phyloP scores from a whole-genome alignment of 2,888 invertebrate species.

The Nomada ferruginata region DNA sequence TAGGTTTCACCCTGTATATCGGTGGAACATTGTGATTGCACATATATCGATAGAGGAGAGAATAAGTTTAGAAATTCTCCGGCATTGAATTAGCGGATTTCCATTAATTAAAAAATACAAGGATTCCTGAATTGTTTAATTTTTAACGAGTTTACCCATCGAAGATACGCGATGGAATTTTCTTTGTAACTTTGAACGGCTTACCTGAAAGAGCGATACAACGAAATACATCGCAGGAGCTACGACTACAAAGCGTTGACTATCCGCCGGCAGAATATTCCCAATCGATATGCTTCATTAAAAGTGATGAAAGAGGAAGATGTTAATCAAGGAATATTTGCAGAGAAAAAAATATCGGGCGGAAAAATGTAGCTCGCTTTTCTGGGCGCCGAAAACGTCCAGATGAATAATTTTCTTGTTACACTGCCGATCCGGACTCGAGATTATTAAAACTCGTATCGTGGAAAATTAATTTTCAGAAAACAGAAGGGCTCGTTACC shows the following conservation, averaged over 20 bases:
- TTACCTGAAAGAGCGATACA: background rate
- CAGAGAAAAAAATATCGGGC: background rate
- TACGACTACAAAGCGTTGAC: no score
- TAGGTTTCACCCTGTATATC: constrained; percentile 20
- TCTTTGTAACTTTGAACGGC: background rate
- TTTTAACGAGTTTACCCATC: background rate
- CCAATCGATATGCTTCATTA: constrained; percentile 19
- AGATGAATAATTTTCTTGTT: constrained; percentile 6
- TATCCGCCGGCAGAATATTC: background rate
- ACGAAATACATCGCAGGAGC: no score
- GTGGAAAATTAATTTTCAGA: background rate
- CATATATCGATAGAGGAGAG: background rate
- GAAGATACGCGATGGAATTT: background rate
- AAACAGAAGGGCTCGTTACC: no score
- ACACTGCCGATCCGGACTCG: background rate
- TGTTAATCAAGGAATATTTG: background rate
- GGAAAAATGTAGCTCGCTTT: background rate
- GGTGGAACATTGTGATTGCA: background rate
- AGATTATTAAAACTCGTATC: background rate
- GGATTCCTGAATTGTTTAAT: background rate
- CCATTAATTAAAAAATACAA: no score
- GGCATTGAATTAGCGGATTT: no score
- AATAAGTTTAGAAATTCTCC: background rate
- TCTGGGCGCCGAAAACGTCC: background rate
- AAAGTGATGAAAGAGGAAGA: background rate